Conservation (phyloP, 2,888 invertebrate genomes). For the Pseudoips prasinana region DNA sequence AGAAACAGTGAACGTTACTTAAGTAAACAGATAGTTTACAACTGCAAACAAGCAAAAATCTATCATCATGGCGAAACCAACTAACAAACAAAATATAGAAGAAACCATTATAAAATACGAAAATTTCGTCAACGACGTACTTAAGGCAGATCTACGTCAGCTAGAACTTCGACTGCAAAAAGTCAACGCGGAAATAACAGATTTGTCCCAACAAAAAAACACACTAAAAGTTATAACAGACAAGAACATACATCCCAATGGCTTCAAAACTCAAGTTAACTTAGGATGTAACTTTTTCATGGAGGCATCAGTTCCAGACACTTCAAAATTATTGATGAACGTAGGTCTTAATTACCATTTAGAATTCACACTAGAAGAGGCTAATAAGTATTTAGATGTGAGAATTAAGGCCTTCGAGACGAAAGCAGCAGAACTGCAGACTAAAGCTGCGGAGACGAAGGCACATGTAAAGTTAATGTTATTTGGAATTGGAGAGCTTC, state of each 20-base stretch:
- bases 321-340: slow-evolving; percentile 85
- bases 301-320: slow-evolving; percentile 87
- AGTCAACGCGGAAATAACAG: slow-evolving; percentile 86
- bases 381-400: slow-evolving; percentile 85
- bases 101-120: slow-evolving; percentile 81
- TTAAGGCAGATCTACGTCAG: slow-evolving; percentile 86
- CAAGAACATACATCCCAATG: slow-evolving; percentile 70
- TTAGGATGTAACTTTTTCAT: slow-evolving; percentile 93
- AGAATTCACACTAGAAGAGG: slow-evolving; percentile 87
- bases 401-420: slow-evolving; percentile 85
- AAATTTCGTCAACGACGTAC: slow-evolving; percentile 88
- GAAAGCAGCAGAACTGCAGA: slow-evolving; percentile 83
- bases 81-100: no score
- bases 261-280: slow-evolving; percentile 83
- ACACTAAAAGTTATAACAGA: slow-evolving; percentile 85
- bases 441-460: slow-evolving; percentile 86
- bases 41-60: no score
- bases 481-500: slow-evolving; percentile 84
- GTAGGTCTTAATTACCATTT: slow-evolving; percentile 89
- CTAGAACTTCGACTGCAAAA: slow-evolving; percentile 82
- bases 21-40: no score
- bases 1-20: no score
- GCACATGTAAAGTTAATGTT: slow-evolving; percentile 90
- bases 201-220: slow-evolving; percentile 87
- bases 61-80: slow-evolving; percentile 42